Evolutionary conservation across 2,113 vertebrate genomes (phyloP).

Genomic region (Tragelaphus strepsiceros): DNA sequence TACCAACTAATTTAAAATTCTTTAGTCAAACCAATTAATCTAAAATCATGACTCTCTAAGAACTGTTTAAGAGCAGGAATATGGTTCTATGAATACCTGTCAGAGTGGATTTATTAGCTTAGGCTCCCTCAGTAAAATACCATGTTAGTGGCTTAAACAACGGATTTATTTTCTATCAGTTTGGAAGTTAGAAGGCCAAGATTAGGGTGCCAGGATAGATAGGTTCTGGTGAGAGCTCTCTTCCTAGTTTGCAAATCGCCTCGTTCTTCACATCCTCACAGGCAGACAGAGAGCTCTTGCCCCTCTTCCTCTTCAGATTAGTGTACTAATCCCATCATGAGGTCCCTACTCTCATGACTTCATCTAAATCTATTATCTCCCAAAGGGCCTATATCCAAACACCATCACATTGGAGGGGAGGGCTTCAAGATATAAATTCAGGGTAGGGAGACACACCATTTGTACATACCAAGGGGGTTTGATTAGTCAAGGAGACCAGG

Average conservation of each 20-base stretch:
- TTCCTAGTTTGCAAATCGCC: background rate
- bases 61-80: background rate
- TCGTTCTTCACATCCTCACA: background rate
- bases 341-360: background rate
- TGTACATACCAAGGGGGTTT: background rate
- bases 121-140: background rate
- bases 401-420: background rate
- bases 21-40: background rate
- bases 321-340: background rate
- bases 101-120: background rate
- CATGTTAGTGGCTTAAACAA: background rate
- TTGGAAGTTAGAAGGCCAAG: background rate
- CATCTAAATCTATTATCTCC: background rate
- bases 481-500: background rate
- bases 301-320: background rate
- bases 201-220: background rate
- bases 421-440: background rate
- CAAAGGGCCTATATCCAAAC: background rate
- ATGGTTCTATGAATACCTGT: background rate
- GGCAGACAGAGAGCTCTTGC: background rate
- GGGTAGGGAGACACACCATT: background rate
- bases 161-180: background rate
- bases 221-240: background rate
- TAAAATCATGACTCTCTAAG: background rate
- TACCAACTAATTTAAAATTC: background rate